Conservation (phyloP, 2,888 invertebrate genomes). For the Drosophila phalerata region DNA sequence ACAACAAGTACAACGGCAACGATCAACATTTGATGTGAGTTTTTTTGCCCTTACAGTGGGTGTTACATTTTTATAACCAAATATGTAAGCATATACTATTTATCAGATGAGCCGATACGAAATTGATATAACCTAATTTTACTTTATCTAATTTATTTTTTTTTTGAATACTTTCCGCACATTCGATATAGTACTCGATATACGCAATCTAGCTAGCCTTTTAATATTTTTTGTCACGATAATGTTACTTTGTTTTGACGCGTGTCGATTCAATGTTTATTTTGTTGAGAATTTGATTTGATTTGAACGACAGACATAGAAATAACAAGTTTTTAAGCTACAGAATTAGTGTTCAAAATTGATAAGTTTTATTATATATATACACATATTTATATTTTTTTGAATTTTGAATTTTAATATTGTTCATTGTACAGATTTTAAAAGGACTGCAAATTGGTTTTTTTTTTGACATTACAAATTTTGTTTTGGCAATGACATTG, state of each 20-base stretch:
- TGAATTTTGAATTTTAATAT: slow-evolving; percentile 18
- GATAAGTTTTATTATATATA: not conserved
- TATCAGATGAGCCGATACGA: too few relatives aligned
- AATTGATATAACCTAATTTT: too few relatives aligned
- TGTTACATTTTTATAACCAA: not conserved
- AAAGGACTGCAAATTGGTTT: slow-evolving; percentile 19
- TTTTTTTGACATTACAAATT: slow-evolving; percentile 30
- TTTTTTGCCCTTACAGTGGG: not conserved
- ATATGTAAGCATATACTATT: not conserved
- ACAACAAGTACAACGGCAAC: slow-evolving; percentile 6
- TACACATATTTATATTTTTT: slow-evolving; percentile 1
- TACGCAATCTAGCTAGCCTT: slow-evolving; percentile 12
- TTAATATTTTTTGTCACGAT: not conserved
- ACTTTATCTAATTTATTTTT: too few relatives aligned
- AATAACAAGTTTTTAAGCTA: slow-evolving; percentile 12
- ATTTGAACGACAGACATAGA: slow-evolving; percentile 6
- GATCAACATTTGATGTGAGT: slow-evolving; percentile 37
- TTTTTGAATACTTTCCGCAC: not conserved
- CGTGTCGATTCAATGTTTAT: slow-evolving; percentile 6
- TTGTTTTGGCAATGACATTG: slow-evolving; percentile 36
- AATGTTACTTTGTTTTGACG: slow-evolving; percentile 7
- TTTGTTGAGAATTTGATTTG: not conserved
- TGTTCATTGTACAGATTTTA: slow-evolving; percentile 13
- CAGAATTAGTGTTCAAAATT: slow-evolving; percentile 18
- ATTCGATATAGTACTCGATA: slow-evolving; percentile 1